Conservation (phyloP, 2,797 vertebrate genomes). For the Oreochromis grahami region DNA sequence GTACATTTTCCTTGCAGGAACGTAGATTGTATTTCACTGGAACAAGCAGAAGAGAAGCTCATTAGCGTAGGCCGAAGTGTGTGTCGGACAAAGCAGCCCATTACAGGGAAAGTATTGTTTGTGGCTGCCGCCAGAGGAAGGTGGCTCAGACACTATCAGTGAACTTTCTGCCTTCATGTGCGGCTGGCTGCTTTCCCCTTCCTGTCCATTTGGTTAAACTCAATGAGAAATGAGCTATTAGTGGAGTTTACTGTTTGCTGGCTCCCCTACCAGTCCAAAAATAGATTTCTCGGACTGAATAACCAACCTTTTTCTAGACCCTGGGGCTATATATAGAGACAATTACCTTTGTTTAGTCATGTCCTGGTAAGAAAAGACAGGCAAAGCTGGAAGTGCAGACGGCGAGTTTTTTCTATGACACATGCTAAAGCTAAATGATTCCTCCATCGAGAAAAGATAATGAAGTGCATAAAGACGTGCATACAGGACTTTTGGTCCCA, state of each 20-base stretch:
- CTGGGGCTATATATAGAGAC: background rate
- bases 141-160: background rate
- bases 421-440: background rate
- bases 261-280: background rate
- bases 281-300: background rate
- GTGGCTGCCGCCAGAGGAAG: constrained; percentile 11
- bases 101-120: constrained; percentile 22
- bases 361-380: background rate
- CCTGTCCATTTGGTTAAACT: constrained; percentile 13
- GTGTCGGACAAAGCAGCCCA: background rate
- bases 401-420: background rate
- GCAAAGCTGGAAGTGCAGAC: background rate
- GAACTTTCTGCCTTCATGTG: background rate
- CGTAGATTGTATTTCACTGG: background rate
- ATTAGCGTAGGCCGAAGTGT: background rate
- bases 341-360: background rate
- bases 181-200: background rate
- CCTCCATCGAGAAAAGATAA: background rate
- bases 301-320: constrained; percentile 7
- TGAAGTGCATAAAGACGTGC: background rate
- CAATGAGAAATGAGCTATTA: background rate
- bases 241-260: background rate
- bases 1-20: background rate
- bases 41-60: background rate
- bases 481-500: background rate